These are phyloP conservation scores for Drosophila jambulina DNA, from an alignment of 1,140 invertebrate genomes.

Conservation along the genomic window DNA sequence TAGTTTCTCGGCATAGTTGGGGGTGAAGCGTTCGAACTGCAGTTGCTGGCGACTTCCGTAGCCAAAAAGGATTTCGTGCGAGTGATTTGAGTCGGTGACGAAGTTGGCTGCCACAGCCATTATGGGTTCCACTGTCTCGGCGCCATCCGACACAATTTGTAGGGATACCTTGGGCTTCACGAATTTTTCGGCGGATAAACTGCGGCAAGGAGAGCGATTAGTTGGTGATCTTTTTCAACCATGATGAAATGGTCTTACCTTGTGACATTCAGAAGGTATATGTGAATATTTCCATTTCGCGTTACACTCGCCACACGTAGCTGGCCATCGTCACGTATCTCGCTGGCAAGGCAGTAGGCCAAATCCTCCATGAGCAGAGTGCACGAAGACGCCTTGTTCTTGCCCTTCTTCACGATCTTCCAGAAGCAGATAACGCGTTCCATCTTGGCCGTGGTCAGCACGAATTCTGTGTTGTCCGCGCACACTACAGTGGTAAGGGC, in stretches of 20 bases:
- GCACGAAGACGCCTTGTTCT: constrained; percentile 84
- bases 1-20: constrained; percentile 86
- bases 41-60: constrained; percentile 87
- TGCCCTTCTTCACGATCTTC: constrained; percentile 72
- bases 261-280: constrained; percentile 91
- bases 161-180: constrained; percentile 90
- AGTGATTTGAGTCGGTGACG: constrained; percentile 85
- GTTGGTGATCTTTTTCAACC: neutral
- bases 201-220: constrained; percentile 31
- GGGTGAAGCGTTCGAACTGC: constrained; percentile 89
- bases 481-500: constrained; percentile 86
- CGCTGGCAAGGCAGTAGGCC: constrained; percentile 86
- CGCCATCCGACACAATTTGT: constrained; percentile 88
- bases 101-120: constrained; percentile 86
- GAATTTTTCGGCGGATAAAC: constrained; percentile 88
- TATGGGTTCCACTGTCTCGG: constrained; percentile 86
- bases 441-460: constrained; percentile 87
- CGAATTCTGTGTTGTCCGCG: constrained; percentile 85
- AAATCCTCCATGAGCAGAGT: constrained; percentile 90
- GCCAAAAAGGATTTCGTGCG: constrained; percentile 86
- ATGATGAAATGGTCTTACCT: constrained; percentile 85
- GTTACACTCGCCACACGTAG: constrained; percentile 89
- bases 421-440: constrained; percentile 83
- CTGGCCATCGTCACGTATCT: constrained; percentile 85
- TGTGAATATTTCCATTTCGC: constrained; percentile 90